These are phyloP conservation scores for Cairina moschata DNA, from an alignment of 2,113 vertebrate genomes.

Conservation along the genomic window DNA sequence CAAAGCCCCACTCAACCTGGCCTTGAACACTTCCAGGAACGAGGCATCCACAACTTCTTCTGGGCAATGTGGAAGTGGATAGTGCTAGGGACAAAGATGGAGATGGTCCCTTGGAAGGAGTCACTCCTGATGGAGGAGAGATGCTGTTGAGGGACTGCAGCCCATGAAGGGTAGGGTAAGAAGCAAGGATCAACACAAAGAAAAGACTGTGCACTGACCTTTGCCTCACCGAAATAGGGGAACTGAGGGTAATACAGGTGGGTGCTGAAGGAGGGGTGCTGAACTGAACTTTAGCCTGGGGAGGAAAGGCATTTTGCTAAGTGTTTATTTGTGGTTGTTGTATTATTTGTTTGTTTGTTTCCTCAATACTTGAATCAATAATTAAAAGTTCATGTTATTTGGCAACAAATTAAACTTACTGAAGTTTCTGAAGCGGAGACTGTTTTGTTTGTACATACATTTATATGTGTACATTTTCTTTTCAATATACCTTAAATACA, in stretches of 20 bases:
- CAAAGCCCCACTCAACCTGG: no score
- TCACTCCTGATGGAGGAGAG: neutral
- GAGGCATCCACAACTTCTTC: no score
- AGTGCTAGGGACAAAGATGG: neutral
- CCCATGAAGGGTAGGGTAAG: neutral
- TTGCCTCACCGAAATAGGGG: neutral
- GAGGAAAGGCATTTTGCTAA: neutral
- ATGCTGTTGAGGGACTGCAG: neutral
- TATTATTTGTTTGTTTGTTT: fast-evolving
- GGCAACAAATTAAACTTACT: neutral
- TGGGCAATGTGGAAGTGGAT: neutral
- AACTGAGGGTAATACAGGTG: neutral
- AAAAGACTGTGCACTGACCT: no score
- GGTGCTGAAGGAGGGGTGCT: neutral
- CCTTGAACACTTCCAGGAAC: no score
- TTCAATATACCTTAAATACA: neutral
- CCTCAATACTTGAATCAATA: neutral
- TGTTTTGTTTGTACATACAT: neutral
- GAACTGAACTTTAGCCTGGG: neutral
- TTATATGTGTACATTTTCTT: neutral
- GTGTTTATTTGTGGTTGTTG: neutral
- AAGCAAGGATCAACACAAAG: neutral
- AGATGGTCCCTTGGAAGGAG: neutral
- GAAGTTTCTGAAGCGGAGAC: neutral
- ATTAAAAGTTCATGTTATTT: neutral